Conservation (phyloP, 2,113 vertebrate species). For the Pongo abelii region DNA sequence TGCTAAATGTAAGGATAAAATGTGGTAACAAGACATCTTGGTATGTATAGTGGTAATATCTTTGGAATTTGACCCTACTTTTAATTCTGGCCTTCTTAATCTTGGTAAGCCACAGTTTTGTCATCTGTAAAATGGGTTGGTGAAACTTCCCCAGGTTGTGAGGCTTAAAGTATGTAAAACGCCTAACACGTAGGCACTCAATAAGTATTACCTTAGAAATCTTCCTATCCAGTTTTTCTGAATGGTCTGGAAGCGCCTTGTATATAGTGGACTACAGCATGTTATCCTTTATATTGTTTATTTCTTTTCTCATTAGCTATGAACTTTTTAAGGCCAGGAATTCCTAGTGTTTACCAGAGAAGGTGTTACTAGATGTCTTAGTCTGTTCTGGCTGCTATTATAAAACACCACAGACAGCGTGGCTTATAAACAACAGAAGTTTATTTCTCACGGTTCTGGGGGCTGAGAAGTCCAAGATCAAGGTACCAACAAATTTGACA, state of each 20-base stretch:
- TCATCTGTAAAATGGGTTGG: neutral
- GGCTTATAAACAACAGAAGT: neutral
- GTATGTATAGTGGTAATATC: neutral
- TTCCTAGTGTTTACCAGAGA: neutral
- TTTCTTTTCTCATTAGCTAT: neutral
- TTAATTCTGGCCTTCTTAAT: neutral
- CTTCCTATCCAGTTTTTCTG: neutral
- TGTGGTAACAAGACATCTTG: neutral
- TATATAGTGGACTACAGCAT: neutral
- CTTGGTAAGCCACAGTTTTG: neutral
- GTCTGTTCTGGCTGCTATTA: neutral
- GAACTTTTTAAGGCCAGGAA: neutral
- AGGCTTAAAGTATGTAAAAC: neutral
- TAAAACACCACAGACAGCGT: neutral
- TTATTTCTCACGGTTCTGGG: neutral
- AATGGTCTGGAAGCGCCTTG: neutral
- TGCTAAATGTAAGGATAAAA: neutral
- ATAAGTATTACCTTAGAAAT: neutral
- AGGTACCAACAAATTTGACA: neutral
- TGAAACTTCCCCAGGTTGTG: neutral
- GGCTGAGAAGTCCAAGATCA: neutral
- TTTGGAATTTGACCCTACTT: slow-evolving; percentile 12
- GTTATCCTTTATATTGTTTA: neutral
- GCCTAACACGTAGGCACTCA: neutral
- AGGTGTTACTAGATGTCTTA: neutral